Evolutionary conservation across 2,113 vertebrate species (phyloP), one percentile per base, ranked within the genome.

Genomic region (Sylvilagus bachmani): DNA sequence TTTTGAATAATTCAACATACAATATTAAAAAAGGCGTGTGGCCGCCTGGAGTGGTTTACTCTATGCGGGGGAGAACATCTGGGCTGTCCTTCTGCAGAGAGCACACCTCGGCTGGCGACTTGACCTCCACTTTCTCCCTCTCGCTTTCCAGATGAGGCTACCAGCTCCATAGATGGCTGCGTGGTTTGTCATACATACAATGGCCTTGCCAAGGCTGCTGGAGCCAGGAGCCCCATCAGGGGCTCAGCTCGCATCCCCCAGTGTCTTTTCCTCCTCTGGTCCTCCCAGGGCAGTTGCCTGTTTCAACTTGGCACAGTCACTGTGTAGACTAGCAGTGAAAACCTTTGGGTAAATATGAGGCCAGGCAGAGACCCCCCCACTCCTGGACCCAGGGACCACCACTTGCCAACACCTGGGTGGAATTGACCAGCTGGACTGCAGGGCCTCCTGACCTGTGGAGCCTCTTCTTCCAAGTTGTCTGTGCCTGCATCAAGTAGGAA

Each of bases 1-100:
- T 97, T 97, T 67, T 93, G 97, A 96, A 95, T 98, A 22, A 97
- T 96, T 96, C 88, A 58, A 86, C 90, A 83, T 73, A 71, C 17
- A 25, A 75, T 93, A 95, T 94, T 94, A 89, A 96, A 97, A 90
- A 94, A 91, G 7, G 75, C 90, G 17, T 31, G 17, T 7, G 1
- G 10, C 64, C 74, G 83, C 91, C 86, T 70, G 53, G 64, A 27
- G 12, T 19, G 49, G 93, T 85, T 94, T 86, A 79, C 85, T 74
- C 19, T 75, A 55, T 21, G 2, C 29, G 7, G 33, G 21, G 49
- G 51, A 84, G 91, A 71, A 69, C 84, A 90, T 24, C 24, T 0
- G 1, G 85, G 70, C 24, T 36, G 62, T 27, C 66, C 14, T 53
- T 84, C 75, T 12, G 14, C 10, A 0, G 0, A 31, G 51, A 71